These are phyloP conservation scores for Leuciscus waleckii DNA, from an alignment of 2,797 vertebrate species.

Conservation along the genomic window DNA sequence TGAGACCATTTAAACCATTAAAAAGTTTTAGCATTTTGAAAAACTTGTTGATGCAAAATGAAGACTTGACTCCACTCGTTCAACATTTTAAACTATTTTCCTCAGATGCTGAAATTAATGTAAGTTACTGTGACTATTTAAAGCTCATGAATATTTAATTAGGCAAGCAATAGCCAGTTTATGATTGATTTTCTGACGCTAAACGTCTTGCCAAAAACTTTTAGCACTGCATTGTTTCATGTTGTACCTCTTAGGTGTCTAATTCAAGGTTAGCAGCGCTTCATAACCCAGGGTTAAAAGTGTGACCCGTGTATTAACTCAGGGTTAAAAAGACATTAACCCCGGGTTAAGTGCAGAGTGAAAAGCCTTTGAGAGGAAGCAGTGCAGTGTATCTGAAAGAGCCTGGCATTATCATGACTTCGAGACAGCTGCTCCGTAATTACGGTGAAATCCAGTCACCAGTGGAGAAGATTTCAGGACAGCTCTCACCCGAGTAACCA, in stretches of 20 bases:
- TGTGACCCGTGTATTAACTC: not conserved
- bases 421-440: constrained; percentile 19
- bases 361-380: not conserved
- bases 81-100: not conserved
- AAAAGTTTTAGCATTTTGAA: not conserved
- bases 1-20: not conserved
- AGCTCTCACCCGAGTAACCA: constrained; percentile 1
- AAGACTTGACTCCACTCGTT: not conserved
- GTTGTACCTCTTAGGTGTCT: not conserved
- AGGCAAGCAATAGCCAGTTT: not conserved
- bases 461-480: not conserved
- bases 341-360: not conserved
- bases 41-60: not conserved
- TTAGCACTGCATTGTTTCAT: not conserved
- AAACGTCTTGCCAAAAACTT: not conserved
- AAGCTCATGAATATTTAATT: not conserved
- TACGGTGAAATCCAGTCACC: constrained; percentile 16
- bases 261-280: not conserved
- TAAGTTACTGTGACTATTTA: not conserved
- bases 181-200: not conserved
- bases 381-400: not conserved
- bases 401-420: not conserved
- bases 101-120: not conserved
- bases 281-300: constrained; percentile 1
- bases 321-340: constrained; percentile 10